Base-by-base conservation (phyloP, 1,140 invertebrate genomes). In the Drosophila kohkoa region DNA sequence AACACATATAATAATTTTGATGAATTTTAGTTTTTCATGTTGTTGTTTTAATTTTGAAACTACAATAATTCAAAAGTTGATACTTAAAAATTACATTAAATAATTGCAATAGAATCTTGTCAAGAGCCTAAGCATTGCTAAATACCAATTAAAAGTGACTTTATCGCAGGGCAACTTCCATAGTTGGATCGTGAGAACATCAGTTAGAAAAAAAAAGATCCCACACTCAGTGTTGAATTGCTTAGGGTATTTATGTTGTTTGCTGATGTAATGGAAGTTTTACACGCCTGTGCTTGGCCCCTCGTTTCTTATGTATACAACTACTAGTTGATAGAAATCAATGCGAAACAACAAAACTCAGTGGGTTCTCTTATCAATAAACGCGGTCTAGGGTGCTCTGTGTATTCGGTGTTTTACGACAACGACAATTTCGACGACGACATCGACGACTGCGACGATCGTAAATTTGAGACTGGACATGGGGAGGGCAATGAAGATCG, bases 291-390 rank as follows among this genome's bases (percentile, higher is more conserved):
- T 62, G 62, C 11, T 69, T 57, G 6, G 25, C 11, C 8, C 7
- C 58, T 13, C 2, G 52, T 43, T 10, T 38, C 30, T 5, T 49
- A 20, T 75, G 57, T 52, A 51, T 51, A 15, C 20, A 25, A 25
- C 58, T 59, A 32, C 7, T 32, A 32, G 5, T 32, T 32, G 5
- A 8, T 32, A 32, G 35, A 32, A 66, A 35, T 59, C 49, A n/a
- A 62, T 38, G 45, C 13, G 20, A 49, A 41, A 41, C 25, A 52
- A 52, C 46, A 54, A 69, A 62, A 38, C 8, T 46, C 20, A 25
- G 20, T 25, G 20, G 20, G 45, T 54, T 35, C 51, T 65, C 57
- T 74, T 74, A 74, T 74, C 71, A 74, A 41, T 10, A 15, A 45
- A 10, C 25, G 20, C 20, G 48, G 11, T 28, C 5, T 32, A 6